Evolutionary conservation across 2,797 vertebrate genomes (phyloP), one percentile per base, ranked within the genome.

Genomic region (Oreochromis mossambicus): DNA sequence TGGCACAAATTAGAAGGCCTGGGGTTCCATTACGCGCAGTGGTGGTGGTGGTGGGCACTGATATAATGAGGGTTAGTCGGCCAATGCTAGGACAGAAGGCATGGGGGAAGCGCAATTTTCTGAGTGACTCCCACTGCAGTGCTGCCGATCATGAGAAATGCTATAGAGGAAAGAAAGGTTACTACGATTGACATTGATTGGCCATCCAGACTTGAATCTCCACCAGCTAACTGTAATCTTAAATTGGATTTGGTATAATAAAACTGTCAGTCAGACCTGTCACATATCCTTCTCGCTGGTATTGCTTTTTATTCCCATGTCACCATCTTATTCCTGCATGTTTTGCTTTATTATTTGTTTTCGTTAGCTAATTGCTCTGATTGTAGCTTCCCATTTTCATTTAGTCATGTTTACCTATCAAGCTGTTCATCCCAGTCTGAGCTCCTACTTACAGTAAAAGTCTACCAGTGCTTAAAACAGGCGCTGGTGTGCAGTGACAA

Each of bases 41-140:
- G 55, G 84, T 84, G 81, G 83, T 84, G 83, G 83, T 89, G 76
- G 21, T 51, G 75, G 86, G 76, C 75, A 26, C 51, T 26, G 54
- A 80, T 81, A 79, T 94, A 92, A 94, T 92, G 92, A 94, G 91
- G 88, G 88, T 93, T 89, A 88, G 78, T 1, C 3, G 78, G 87
- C 78, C 82, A 79, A 34, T 14, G 77, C 81, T 66, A 68, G 52
- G 80, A 87, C 51, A 68, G 66, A 70, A 86, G 66, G 77, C 68
- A 79, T 78, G 84, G 61, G 17, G 77, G 41, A 32, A 41, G 19
- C n/a, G 8, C 50, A 12, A 10, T n/a, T 68, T 15, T 81, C 24
- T 86, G 87, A 82, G 38, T 24, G 52, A n/a, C 70, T 77, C 21
- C 24, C 79, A 66, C 79, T 50, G 78, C 73, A 26, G 43, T 8